Evolutionary conservation across 30 jellyfish, hydroid and myxozoan species (phyloP).

Genomic region (Clytia hemisphaerica): DNA sequence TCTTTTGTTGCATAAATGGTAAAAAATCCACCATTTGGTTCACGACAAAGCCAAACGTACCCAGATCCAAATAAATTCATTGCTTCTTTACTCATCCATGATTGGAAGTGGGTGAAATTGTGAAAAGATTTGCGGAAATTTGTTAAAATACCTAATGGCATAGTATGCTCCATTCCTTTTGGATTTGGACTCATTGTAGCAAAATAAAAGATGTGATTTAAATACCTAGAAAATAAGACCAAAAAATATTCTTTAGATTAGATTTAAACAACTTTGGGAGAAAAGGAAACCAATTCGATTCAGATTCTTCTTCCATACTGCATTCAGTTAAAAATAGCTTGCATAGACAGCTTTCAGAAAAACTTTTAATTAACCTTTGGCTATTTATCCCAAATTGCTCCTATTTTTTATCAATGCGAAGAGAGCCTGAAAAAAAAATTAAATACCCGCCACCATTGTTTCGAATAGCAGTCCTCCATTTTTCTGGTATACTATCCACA

Average conservation of each 20-base stretch:
- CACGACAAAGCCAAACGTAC: constrained; percentile 80
- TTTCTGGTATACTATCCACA: constrained; percentile 50
- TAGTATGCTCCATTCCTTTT: constrained; percentile 13
- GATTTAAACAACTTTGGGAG: too few species aligned
- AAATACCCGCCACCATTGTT: constrained; percentile 93
- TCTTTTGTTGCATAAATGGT: constrained; percentile 50
- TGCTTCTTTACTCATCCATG: constrained; percentile 57
- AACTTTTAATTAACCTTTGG: not conserved
- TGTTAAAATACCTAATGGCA: constrained; percentile 22
- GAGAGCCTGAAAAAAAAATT: not conserved
- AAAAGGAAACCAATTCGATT: too few species aligned
- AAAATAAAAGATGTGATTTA: constrained; percentile 71
- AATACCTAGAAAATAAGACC: constrained; percentile 32
- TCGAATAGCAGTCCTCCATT: constrained; percentile 66
- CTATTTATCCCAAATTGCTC: not conserved
- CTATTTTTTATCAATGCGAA: not conserved
- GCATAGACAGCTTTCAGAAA: too few species aligned
- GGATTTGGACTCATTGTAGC: constrained; percentile 68
- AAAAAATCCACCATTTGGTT: constrained; percentile 28
- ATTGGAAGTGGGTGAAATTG: constrained; percentile 43
- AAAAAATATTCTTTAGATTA: too few species aligned
- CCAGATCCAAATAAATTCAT: constrained; percentile 77
- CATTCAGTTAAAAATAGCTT: too few species aligned
- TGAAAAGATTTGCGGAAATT: constrained; percentile 49
- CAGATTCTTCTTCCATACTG: too few species aligned